These are phyloP conservation scores for Aspidiotus rigidus DNA, from an alignment of 2,888 invertebrate species.

Conservation along the genomic window DNA sequence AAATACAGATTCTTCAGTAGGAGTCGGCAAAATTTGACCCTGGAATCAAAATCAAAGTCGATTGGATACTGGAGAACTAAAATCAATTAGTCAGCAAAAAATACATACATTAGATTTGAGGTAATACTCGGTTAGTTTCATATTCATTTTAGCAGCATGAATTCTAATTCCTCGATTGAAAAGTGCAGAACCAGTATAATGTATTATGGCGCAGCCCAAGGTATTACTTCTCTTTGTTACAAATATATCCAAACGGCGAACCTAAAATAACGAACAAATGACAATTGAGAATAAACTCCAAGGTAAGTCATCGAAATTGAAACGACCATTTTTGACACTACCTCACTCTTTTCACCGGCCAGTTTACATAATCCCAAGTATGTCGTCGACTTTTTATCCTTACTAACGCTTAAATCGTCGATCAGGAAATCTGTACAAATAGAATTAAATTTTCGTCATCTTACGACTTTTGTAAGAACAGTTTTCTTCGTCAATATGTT, in stretches of 20 bases:
- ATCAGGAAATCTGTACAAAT: slow-evolving; percentile 16
- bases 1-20: slow-evolving; percentile 23
- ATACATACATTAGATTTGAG: background rate
- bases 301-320: background rate
- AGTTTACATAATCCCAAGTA: slow-evolving; percentile 27
- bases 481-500: too few relatives aligned
- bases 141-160: slow-evolving; percentile 19
- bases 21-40: slow-evolving; percentile 3
- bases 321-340: background rate
- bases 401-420: slow-evolving; percentile 13
- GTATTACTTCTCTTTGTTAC: slow-evolving; percentile 1
- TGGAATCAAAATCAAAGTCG: background rate
- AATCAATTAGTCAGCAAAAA: background rate
- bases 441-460: background rate
- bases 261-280: background rate
- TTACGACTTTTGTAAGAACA: too few relatives aligned
- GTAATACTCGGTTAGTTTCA: slow-evolving; percentile 15
- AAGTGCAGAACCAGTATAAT: slow-evolving; percentile 26
- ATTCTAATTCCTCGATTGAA: slow-evolving; percentile 27
- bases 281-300: too few relatives aligned
- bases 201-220: slow-evolving; percentile 19
- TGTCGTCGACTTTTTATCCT: slow-evolving; percentile 6
- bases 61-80: background rate
- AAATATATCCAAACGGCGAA: slow-evolving; percentile 24
- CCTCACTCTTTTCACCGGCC: slow-evolving; percentile 10